phyloP scores from a whole-genome alignment of 2,113 vertebrate genomes.

The Heterocephalus glaber region DNA sequence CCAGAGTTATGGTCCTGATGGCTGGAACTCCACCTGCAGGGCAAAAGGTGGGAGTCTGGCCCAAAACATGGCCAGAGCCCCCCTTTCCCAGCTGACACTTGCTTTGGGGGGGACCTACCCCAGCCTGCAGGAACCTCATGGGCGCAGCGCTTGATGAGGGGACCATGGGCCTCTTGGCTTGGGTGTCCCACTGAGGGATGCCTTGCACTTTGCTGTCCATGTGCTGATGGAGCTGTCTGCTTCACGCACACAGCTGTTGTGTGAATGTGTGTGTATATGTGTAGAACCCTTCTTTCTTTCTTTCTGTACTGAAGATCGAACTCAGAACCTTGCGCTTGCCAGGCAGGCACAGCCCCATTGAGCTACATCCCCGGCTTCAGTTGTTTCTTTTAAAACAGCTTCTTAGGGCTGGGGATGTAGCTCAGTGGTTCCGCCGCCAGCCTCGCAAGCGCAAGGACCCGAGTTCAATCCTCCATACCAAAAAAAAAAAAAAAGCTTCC shows the following conservation, averaged over 20 bases:
- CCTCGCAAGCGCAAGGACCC: too few species aligned
- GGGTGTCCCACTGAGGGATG: neutral
- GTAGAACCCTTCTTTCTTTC: neutral
- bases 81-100: neutral
- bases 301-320: too few species aligned
- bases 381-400: constrained; percentile 33
- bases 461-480: too few species aligned
- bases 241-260: neutral
- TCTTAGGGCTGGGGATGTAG: neutral
- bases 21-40: neutral
- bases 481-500: too few species aligned
- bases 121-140: neutral
- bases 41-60: neutral
- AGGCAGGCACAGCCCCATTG: too few species aligned
- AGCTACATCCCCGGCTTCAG: neutral
- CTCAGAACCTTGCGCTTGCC: too few species aligned
- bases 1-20: neutral
- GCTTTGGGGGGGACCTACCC: neutral
- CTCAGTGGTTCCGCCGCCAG: too few species aligned
- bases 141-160: neutral
- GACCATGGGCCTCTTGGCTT: neutral
- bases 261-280: neutral
- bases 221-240: neutral
- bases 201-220: neutral
- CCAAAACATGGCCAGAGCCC: neutral